Percentiles rank a stretch among this genome's conserved stretches.
These are phyloP conservation scores for Crepidodera aurea DNA, from an alignment of 2,888 invertebrate genomes.

Conservation along the genomic window DNA sequence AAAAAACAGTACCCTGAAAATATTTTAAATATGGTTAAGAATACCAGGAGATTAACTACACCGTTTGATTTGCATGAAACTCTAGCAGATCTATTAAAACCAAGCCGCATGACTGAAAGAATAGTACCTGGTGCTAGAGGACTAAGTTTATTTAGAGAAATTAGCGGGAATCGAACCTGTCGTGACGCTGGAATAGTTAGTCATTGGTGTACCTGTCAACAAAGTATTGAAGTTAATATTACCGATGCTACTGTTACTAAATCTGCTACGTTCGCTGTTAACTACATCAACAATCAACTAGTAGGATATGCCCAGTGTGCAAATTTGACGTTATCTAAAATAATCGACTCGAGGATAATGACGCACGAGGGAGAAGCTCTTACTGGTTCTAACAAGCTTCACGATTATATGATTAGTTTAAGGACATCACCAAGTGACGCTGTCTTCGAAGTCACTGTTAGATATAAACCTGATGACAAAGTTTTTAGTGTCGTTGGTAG, in stretches of 20 bases:
- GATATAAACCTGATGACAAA: background rate
- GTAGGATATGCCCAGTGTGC: constrained; percentile 36
- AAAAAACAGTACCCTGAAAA: constrained; percentile 65
- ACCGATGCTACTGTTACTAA: constrained; percentile 61
- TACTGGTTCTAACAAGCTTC: background rate
- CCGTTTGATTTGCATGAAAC: constrained; percentile 83
- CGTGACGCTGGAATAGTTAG: constrained; percentile 71
- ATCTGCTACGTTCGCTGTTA: constrained; percentile 61
- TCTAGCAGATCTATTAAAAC: constrained; percentile 68
- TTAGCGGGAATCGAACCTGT: constrained; percentile 71
- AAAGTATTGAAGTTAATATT: constrained; percentile 56
- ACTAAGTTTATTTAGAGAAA: constrained; percentile 65
- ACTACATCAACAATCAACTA: constrained; percentile 31
- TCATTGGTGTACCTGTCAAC: constrained; percentile 77
- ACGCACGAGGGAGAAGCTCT: background rate
- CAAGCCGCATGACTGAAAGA: constrained; percentile 70
- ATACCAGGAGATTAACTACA: constrained; percentile 71
- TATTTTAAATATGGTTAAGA: constrained; percentile 66
- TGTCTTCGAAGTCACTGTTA: background rate
- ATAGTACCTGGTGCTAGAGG: background rate
- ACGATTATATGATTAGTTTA: background rate
- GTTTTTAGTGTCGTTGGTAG: constrained; percentile 58
- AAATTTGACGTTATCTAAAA: constrained; percentile 47
- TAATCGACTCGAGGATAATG: constrained; percentile 45
- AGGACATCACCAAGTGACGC: background rate